Conservation (phyloP, 2,113 vertebrate genomes). For the Sander vitreus region DNA sequence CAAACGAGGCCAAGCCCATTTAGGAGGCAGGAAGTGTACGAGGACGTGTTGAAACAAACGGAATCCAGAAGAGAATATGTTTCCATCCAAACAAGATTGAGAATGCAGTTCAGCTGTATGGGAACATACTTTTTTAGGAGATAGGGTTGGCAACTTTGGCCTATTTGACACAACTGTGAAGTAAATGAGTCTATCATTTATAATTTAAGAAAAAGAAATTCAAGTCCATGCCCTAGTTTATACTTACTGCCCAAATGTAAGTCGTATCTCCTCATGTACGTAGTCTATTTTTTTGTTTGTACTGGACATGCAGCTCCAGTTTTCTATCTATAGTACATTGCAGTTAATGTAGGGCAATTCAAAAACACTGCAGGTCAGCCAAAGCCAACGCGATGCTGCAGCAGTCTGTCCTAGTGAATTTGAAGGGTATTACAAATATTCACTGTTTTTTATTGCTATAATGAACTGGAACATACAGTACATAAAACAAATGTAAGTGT, state of each 20-base stretch:
- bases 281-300: neutral
- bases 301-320: conserved; percentile 29
- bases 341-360: conserved; percentile 26
- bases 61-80: too few relatives aligned
- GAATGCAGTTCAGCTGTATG: too few relatives aligned
- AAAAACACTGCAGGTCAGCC: neutral
- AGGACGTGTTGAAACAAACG: too few relatives aligned
- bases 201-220: neutral
- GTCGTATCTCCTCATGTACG: neutral
- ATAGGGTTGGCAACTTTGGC: too few relatives aligned
- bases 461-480: neutral
- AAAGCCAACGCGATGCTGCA: neutral
- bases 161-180: neutral
- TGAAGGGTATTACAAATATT: neutral
- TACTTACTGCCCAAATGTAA: neutral
- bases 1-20: too few relatives aligned
- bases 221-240: neutral
- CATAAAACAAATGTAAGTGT: neutral
- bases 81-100: too few relatives aligned
- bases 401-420: neutral
- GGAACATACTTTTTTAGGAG: too few relatives aligned
- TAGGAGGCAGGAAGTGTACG: too few relatives aligned
- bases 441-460: neutral
- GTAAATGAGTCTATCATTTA: neutral
- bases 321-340: conserved; percentile 46